phyloP scores from a whole-genome alignment of 2,113 vertebrate species.

The Elaphurus davidianus region DNA sequence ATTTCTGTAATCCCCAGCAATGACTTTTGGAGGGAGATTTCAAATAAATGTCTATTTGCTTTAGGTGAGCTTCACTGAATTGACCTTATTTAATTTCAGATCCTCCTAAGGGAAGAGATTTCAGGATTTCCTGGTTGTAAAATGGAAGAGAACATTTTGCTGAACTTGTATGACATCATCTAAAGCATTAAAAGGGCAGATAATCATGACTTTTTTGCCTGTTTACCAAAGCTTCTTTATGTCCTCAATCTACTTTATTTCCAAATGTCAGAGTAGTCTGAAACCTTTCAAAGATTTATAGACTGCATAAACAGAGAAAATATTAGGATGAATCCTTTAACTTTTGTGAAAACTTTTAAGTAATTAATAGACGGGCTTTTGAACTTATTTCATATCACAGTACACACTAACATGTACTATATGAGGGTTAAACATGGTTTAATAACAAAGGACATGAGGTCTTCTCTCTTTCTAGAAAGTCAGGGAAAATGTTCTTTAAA shows the following conservation, averaged over 20 bases:
- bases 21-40: constrained; percentile 65
- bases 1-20: constrained; percentile 70
- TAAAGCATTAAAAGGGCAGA: constrained; percentile 66
- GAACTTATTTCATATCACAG: background rate
- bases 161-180: constrained; percentile 62
- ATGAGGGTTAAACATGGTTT: background rate
- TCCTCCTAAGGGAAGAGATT: constrained; percentile 70
- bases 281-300: constrained; percentile 71
- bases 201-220: constrained; percentile 62
- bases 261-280: constrained; percentile 79
- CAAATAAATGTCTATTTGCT: constrained; percentile 80
- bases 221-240: constrained; percentile 74
- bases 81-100: constrained; percentile 78
- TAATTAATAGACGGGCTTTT: constrained; percentile 55
- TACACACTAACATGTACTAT: background rate
- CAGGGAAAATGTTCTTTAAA: background rate
- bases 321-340: constrained; percentile 58
- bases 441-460: background rate
- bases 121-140: constrained; percentile 62
- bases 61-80: constrained; percentile 73
- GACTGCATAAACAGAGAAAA: constrained; percentile 62
- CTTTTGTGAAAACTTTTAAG: constrained; percentile 62
- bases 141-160: constrained; percentile 55
- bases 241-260: constrained; percentile 70
- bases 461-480: background rate